Evolutionary conservation across 2,797 vertebrate species (phyloP), one percentile per base, ranked within the genome.

Genomic region (Triplophysa yarkandensis): DNA sequence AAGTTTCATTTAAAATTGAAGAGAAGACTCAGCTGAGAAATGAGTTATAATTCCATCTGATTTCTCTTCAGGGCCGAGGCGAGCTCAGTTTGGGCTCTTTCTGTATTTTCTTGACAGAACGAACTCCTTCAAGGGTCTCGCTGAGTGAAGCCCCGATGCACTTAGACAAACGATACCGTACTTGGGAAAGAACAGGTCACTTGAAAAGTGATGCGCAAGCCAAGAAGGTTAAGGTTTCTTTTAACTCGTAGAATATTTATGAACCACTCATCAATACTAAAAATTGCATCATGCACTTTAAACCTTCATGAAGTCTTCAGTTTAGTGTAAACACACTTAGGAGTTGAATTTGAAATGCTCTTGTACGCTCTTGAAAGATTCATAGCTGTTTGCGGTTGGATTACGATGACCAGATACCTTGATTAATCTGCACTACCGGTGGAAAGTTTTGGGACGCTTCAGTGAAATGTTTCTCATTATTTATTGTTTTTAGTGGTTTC

Each of bases 1-100:
- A 50, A 68, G 64, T 68, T 67, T 71, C 46, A 62, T 73, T 78
- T 73, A 54, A 78, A 78, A 73, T 62, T 55, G 70, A 73, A 68
- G 64, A 73, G 44, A 32, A 63, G 58, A 64, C 50, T 52, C 48
- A 36, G 63, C 23, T 21, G 54, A 72, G 14, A 60, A 66, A 77
- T 62, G 34, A 68, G 70, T 72, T 77, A 58, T 72, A 44, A 72
- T 60, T 72, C 62, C 25, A 50, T 62, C 41, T 41, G 41, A 39
- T 50, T 46, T 68, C 63, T 71, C n/a, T 39, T 52, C n/a, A 6
- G 11, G 36, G 13, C 14, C n/a, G 43, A 39, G 34, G 36, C 10
- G 4, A 28, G 34, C 57, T 64, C 41, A 46, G 63, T 64, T 63
- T 32, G 58, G 58, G 11, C 19, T 25, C 17, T 62, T 63, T 54